phyloP scores from a whole-genome alignment of 2,113 vertebrate species.

The Rhinolophus sinicus region DNA sequence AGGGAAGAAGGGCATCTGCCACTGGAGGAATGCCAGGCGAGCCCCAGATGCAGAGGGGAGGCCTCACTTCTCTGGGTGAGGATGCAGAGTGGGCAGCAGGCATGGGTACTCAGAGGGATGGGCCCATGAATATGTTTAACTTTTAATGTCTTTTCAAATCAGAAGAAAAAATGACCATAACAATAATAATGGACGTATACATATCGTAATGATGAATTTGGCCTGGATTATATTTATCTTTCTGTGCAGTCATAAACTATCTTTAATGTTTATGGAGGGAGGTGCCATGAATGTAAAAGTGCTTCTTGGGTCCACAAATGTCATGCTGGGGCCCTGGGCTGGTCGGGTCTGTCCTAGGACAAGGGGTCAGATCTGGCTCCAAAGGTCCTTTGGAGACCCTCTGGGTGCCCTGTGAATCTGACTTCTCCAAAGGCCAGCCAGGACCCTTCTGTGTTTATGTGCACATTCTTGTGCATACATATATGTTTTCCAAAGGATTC shows the following conservation, averaged over 20 bases:
- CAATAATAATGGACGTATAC: not conserved
- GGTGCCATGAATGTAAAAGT: not conserved
- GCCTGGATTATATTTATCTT: not conserved
- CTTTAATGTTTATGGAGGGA: not conserved
- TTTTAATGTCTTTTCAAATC: slow-evolving; percentile 32
- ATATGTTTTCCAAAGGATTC: not conserved
- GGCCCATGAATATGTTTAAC: not conserved
- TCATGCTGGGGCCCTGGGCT: not conserved
- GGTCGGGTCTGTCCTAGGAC: not conserved
- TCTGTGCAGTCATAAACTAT: not conserved
- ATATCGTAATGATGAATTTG: not conserved
- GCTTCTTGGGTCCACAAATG: not conserved
- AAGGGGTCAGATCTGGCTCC: not conserved
- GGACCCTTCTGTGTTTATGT: not conserved
- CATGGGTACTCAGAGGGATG: fast-evolving
- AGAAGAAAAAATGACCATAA: not conserved
- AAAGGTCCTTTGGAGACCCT: not conserved
- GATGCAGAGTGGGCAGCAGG: fast-evolving
- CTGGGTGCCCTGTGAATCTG: not conserved
- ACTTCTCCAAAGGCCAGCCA: not conserved
- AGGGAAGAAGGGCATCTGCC: no score
- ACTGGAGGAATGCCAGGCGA: fast-evolving
- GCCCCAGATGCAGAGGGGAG: fast-evolving
- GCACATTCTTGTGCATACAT: not conserved
- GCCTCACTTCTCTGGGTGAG: fast-evolving